These are phyloP conservation scores for Rhagoletis pomonella DNA, from an alignment of 1,140 invertebrate genomes.

Conservation along the genomic window DNA sequence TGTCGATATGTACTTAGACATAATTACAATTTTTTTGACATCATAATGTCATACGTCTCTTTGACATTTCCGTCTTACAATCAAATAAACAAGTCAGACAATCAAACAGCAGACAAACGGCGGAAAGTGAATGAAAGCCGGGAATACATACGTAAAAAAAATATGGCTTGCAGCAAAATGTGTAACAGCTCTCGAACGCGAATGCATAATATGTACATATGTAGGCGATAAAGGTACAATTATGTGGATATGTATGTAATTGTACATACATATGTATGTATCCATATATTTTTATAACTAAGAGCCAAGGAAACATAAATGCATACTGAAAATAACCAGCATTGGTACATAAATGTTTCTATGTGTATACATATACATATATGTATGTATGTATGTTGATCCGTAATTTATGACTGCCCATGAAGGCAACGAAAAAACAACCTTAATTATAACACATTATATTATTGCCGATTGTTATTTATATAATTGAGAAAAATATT, in stretches of 20 bases:
- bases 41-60: conserved; percentile 31
- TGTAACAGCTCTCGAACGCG: background rate
- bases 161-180: conserved; percentile 45
- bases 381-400: too few species aligned
- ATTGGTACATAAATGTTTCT: background rate
- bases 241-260: background rate
- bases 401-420: background rate
- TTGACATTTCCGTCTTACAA: conserved; percentile 50
- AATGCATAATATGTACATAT: background rate
- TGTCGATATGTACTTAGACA: background rate
- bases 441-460: conserved; percentile 53
- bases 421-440: background rate
- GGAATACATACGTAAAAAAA: background rate
- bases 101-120: background rate
- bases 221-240: conserved; percentile 32
- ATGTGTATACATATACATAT: background rate
- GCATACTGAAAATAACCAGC: background rate
- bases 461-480: conserved; percentile 51
- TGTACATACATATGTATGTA: background rate
- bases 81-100: conserved; percentile 8
- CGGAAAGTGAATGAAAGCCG: conserved; percentile 29
- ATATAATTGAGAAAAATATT: conserved; percentile 47
- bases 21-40: conserved; percentile 41
- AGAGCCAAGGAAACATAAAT: background rate
- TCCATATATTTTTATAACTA: background rate